Evolutionary conservation across 2,797 vertebrate genomes (phyloP).

Genomic region (Thamnophis elegans): DNA sequence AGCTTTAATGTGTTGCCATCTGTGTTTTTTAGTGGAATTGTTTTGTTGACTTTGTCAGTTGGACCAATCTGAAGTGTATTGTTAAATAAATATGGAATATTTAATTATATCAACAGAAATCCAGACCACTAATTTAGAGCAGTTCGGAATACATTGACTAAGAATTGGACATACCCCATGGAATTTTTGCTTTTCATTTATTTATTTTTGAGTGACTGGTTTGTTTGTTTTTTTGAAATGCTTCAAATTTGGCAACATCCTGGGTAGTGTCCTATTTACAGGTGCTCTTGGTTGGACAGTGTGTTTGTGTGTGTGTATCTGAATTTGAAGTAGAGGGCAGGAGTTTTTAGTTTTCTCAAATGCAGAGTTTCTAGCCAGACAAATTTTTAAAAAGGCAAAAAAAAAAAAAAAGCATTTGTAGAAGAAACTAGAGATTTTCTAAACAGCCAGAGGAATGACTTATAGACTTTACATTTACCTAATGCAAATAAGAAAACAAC

Average conservation of each 20-base stretch:
- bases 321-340: background rate
- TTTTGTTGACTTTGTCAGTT: background rate
- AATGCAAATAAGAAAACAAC: slow-evolving; percentile 64
- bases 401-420: slow-evolving; percentile 52
- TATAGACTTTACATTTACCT: slow-evolving; percentile 57
- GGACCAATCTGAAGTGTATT: background rate
- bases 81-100: background rate
- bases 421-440: slow-evolving; percentile 53
- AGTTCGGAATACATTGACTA: background rate
- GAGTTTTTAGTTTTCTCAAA: slow-evolving; percentile 1
- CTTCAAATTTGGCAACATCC: background rate
- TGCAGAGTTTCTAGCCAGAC: slow-evolving; percentile 21
- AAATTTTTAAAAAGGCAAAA: slow-evolving; percentile 28
- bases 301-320: background rate
- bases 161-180: background rate
- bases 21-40: background rate
- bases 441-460: slow-evolving; percentile 61
- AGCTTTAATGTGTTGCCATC: background rate
- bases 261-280: background rate
- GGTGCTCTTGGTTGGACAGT: background rate
- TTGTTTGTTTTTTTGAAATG: background rate
- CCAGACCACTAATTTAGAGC: background rate
- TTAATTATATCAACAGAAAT: background rate
- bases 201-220: background rate
- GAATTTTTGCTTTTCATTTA: background rate